Conservation (phyloP, 2,113 vertebrate species). For the Butorides virescens region DNA sequence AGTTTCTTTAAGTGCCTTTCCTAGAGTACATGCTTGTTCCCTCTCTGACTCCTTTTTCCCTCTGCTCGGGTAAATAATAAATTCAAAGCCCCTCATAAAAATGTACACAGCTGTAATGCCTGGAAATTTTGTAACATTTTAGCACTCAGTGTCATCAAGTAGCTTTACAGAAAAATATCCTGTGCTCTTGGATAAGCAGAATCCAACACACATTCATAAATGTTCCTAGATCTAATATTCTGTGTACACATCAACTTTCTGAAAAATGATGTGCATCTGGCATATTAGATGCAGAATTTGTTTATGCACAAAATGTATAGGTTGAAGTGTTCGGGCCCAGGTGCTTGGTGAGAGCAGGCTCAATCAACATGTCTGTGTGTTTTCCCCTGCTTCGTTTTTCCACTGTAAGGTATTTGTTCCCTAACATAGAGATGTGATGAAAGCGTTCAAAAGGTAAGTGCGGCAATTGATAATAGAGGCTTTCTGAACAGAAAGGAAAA, state of each 20-base stretch:
- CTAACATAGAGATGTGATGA: neutral
- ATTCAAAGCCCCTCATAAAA: neutral
- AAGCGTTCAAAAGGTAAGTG: neutral
- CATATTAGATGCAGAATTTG: neutral
- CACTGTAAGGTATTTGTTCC: neutral
- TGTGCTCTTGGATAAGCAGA: neutral
- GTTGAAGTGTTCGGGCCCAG: neutral
- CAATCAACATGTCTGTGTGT: neutral
- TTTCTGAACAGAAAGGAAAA: neutral
- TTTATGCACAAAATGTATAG: neutral
- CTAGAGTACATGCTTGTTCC: neutral
- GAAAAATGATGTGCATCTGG: neutral
- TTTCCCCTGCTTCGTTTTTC: neutral
- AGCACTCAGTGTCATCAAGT: neutral
- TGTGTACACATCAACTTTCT: neutral
- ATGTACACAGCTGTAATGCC: neutral
- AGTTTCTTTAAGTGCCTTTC: neutral
- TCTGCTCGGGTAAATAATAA: neutral
- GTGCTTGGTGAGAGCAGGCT: neutral
- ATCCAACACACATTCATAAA: neutral
- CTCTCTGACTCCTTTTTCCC: neutral
- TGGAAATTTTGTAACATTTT: neutral
- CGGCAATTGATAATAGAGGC: neutral
- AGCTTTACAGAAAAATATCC: slow-evolving; percentile 9
- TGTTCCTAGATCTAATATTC: neutral